phyloP scores from a whole-genome alignment of 2,888 invertebrate genomes.

The Miltochrista miniata region DNA sequence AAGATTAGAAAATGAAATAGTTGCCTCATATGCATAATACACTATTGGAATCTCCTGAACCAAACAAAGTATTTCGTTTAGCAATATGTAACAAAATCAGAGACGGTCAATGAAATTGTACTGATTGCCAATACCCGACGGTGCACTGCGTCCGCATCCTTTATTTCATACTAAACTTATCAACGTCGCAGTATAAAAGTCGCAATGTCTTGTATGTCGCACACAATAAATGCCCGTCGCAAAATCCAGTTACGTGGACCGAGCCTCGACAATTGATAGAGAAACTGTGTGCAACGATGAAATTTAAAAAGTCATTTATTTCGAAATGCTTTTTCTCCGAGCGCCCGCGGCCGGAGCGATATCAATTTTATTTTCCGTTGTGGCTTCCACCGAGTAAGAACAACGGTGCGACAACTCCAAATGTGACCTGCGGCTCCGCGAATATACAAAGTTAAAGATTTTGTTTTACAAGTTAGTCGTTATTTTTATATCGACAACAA shows the following conservation, averaged over 20 bases:
- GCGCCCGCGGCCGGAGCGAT: slow-evolving; percentile 75
- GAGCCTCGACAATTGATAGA: slow-evolving; percentile 82
- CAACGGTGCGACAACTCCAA: slow-evolving; percentile 44
- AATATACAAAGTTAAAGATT: slow-evolving; percentile 34
- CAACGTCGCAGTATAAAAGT: slow-evolving; percentile 64
- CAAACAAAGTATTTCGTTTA: neutral
- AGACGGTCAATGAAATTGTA: slow-evolving; percentile 33
- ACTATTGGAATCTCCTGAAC: neutral
- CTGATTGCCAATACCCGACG: slow-evolving; percentile 55
- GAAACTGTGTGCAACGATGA: slow-evolving; percentile 84
- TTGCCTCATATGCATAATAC: too few species aligned
- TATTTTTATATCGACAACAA: slow-evolving; percentile 38
- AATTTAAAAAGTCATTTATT: slow-evolving; percentile 84
- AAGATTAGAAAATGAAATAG: too few species aligned
- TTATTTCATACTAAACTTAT: slow-evolving; percentile 49
- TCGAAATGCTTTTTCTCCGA: slow-evolving; percentile 82
- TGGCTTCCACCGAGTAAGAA: slow-evolving; percentile 61
- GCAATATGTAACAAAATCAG: slow-evolving; percentile 14
- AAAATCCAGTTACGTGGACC: slow-evolving; percentile 78
- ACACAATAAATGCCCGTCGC: slow-evolving; percentile 79
- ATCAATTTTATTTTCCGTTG: slow-evolving; percentile 82
- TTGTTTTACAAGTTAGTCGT: slow-evolving; percentile 33
- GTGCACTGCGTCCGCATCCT: slow-evolving; percentile 44
- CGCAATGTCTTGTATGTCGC: slow-evolving; percentile 71
- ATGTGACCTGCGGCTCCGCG: slow-evolving; percentile 36